phyloP scores from a whole-genome alignment of 1,140 invertebrate species.

The Pseudoatta argentina region DNA sequence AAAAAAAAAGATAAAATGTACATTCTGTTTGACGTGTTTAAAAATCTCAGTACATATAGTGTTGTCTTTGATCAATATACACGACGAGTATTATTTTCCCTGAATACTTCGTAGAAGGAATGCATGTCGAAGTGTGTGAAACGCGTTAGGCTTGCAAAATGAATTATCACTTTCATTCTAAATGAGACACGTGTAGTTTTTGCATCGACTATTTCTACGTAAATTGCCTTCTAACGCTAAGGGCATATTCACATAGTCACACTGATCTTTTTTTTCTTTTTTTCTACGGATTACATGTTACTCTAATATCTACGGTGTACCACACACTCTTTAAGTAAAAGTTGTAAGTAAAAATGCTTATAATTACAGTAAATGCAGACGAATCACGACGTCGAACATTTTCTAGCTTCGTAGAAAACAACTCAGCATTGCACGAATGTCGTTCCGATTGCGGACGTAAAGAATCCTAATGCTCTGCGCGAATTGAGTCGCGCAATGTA shows the following conservation, averaged over 20 bases:
- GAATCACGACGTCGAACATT: conserved; percentile 77
- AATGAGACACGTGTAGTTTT: conserved; percentile 70
- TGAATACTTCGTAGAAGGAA: conserved; percentile 49
- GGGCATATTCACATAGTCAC: conserved; percentile 84
- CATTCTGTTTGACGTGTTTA: conserved; percentile 7
- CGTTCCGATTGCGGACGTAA: conserved; percentile 1
- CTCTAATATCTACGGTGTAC: conserved; percentile 79
- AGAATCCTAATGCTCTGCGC: conserved; percentile 42
- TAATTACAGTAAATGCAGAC: conserved; percentile 80
- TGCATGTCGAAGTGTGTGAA: conserved; percentile 57
- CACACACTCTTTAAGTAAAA: conserved; percentile 82
- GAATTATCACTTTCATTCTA: conserved; percentile 64
- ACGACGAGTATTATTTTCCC: conserved; percentile 31
- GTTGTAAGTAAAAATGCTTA: conserved; percentile 85
- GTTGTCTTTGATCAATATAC: conserved; percentile 23
- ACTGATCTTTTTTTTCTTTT: conserved; percentile 76
- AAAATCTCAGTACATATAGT: conserved; percentile 11
- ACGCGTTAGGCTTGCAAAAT: conserved; percentile 56
- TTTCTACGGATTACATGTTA: conserved; percentile 82
- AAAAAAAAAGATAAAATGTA: background rate
- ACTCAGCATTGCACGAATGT: background rate
- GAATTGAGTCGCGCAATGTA: conserved; percentile 36
- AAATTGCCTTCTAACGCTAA: conserved; percentile 73
- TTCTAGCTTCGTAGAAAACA: conserved; percentile 44
- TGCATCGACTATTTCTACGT: conserved; percentile 75